Conservation (phyloP, 92 coral and sea anemone genomes). For the Porites rus region DNA sequence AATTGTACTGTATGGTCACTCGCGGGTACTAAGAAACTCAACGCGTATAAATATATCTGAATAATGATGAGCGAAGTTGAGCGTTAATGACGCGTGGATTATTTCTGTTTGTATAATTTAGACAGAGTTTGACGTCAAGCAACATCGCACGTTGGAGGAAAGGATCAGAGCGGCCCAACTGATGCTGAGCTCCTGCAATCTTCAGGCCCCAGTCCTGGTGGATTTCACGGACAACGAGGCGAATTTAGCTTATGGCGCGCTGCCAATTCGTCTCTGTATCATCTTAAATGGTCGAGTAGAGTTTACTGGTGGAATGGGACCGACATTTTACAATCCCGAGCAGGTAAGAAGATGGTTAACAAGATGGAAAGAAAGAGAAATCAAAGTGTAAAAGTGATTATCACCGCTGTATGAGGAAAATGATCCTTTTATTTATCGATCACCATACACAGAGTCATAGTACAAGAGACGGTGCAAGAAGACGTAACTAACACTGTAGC, state of each 20-base stretch:
- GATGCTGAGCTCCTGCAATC: slow-evolving; percentile 49
- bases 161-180: slow-evolving; percentile 82
- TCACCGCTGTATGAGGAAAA: background rate
- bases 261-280: slow-evolving; percentile 84
- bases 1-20: slow-evolving; percentile 16
- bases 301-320: slow-evolving; percentile 90
- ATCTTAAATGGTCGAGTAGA: slow-evolving; percentile 79
- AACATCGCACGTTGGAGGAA: slow-evolving; percentile 80
- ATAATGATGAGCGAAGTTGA: slow-evolving; percentile 8
- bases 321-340: slow-evolving; percentile 70
- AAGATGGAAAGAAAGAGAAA: slow-evolving; percentile 58
- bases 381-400: slow-evolving; percentile 13
- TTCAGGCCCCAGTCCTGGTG: slow-evolving; percentile 64
- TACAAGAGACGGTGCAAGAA: background rate
- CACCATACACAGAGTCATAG: background rate
- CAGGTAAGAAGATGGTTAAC: slow-evolving; percentile 78
- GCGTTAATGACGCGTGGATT: slow-evolving; percentile 5
- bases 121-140: slow-evolving; percentile 74
- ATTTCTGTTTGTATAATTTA: slow-evolving; percentile 30
- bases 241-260: slow-evolving; percentile 84
- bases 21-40: background rate
- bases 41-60: background rate
- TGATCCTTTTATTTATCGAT: background rate
- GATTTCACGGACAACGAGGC: slow-evolving; percentile 85
- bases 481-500: background rate